phyloP scores from a whole-genome alignment of 2,113 vertebrate species.

The Nanorana parkeri region DNA sequence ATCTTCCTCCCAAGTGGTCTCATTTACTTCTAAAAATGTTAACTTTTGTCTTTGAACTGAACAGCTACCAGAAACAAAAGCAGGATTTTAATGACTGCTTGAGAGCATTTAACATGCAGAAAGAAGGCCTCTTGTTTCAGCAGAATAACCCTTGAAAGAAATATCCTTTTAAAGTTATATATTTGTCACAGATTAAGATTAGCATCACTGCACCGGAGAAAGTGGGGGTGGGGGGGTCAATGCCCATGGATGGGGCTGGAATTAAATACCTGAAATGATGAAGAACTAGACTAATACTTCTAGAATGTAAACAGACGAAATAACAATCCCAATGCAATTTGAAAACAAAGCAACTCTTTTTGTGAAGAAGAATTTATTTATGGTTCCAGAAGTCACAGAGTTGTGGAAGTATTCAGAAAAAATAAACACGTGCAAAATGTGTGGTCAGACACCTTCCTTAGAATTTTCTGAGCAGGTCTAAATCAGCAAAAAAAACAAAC shows the following conservation, averaged over 20 bases:
- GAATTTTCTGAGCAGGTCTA: too few species aligned
- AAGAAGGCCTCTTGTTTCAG: constrained; percentile 67
- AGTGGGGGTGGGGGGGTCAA: neutral
- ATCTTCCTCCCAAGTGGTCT: constrained; percentile 73
- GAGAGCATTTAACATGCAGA: constrained; percentile 70
- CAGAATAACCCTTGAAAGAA: constrained; percentile 68
- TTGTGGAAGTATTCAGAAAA: too few species aligned
- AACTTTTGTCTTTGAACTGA: constrained; percentile 68
- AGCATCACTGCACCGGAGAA: constrained; percentile 4
- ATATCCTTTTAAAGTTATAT: constrained; percentile 70
- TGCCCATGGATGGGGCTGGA: constrained; percentile 12
- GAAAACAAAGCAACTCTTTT: too few species aligned
- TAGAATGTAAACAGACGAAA: too few species aligned
- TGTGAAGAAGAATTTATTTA: too few species aligned
- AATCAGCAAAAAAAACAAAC: too few species aligned
- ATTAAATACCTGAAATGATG: constrained; percentile 23
- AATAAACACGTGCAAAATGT: too few species aligned
- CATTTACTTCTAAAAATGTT: constrained; percentile 72
- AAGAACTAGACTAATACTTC: too few species aligned
- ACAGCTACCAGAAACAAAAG: constrained; percentile 67
- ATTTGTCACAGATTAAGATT: constrained; percentile 55
- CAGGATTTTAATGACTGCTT: constrained; percentile 74
- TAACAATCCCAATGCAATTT: too few species aligned
- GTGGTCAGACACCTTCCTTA: too few species aligned
- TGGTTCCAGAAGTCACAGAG: too few species aligned